A percentile compares a stretch with the other conserved stretches of the same genome.
These are phyloP conservation scores for Ciconia stormi DNA, from an alignment of 2,113 vertebrate genomes.

Conservation along the genomic window DNA sequence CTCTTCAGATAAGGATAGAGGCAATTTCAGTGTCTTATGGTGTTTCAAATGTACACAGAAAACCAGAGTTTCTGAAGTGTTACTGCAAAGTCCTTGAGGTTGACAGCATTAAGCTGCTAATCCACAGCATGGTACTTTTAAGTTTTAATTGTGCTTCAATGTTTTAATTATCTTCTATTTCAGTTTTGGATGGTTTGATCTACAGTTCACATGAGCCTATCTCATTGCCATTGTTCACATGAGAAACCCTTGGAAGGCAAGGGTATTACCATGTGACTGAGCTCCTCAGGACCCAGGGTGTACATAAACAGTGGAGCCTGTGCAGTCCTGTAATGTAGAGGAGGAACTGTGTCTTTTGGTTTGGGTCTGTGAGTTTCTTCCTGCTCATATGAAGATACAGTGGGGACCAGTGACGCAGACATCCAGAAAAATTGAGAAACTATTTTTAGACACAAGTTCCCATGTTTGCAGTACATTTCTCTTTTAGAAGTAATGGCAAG, in stretches of 20 bases:
- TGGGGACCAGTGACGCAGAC: accelerated
- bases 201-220: background rate
- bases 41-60: background rate
- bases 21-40: background rate
- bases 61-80: background rate
- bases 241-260: background rate
- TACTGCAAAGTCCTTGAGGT: background rate
- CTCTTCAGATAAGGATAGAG: background rate
- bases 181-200: background rate
- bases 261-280: background rate
- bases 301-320: background rate
- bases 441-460: background rate
- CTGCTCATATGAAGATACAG: background rate
- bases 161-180: conserved; percentile 25
- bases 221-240: background rate
- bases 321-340: background rate
- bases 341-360: background rate
- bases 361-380: background rate
- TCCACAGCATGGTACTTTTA: background rate
- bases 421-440: background rate
- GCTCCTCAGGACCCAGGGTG: background rate
- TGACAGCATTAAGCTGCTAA: background rate
- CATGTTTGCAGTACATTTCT: background rate
- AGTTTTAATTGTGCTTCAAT: background rate
- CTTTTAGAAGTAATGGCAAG: background rate